These are phyloP conservation scores for Tolmerus cingulatus DNA, from an alignment of 2,888 invertebrate species.

Conservation along the genomic window DNA sequence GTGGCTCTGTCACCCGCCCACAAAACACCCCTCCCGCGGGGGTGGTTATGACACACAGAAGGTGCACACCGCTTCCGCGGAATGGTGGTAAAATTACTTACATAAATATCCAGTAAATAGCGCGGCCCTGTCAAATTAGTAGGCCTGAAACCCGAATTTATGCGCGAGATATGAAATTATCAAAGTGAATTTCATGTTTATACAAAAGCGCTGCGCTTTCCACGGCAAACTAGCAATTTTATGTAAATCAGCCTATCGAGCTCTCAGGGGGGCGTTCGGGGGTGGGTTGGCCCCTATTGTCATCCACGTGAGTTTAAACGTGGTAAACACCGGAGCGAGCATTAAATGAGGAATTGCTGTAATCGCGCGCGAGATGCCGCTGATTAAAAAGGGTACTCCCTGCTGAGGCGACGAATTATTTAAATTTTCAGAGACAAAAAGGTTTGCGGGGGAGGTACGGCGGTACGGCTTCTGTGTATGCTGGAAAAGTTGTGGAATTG, in stretches of 20 bases:
- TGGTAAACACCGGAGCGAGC: background rate
- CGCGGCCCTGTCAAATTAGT: conserved; percentile 16
- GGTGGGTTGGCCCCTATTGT: background rate
- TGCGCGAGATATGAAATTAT: conserved; percentile 25
- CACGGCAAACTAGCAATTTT: background rate
- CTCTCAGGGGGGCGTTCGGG: background rate
- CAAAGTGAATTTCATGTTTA: conserved; percentile 29
- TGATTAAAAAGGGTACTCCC: background rate
- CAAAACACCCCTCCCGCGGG: background rate
- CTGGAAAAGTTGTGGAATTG: background rate
- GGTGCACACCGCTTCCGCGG: background rate
- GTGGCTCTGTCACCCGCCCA: background rate
- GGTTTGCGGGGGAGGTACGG: background rate
- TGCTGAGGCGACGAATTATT: background rate
- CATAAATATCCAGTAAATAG: conserved; percentile 29
- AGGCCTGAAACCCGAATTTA: background rate
- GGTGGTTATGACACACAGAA: background rate
- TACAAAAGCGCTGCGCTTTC: background rate
- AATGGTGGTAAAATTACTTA: conserved; percentile 18
- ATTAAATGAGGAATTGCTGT: background rate
- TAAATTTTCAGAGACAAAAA: background rate
- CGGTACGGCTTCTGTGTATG: background rate
- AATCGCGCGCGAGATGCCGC: background rate
- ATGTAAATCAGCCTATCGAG: conserved; percentile 17
- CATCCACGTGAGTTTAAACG: background rate